Base-by-base conservation (phyloP, 2,888 invertebrate genomes). In the Elegia similella region DNA sequence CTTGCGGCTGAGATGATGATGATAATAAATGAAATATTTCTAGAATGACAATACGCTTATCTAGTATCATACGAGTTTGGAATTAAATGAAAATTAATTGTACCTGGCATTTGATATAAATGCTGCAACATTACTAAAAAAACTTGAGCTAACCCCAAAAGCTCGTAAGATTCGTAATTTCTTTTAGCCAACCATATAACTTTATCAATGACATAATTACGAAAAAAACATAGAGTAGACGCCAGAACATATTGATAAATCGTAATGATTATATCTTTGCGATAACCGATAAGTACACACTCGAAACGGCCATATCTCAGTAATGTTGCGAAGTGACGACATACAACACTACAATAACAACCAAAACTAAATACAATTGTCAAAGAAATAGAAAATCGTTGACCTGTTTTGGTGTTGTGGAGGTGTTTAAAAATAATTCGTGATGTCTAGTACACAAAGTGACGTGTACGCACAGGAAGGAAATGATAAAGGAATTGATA, bases 221-320 rank as follows among this genome's bases (percentile, higher is more conserved):
- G 16, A 47, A 56, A 38, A 47, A 56, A 30, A 63, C 63, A 60
- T 56, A 62, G 61, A 63, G 68, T 65, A 65, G 67, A 70, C 67
- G 67, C 63, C 62, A 62, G 64, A 62, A 62, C 59, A 58, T 66
- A 50, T 50, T 66, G 75, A 78, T 75, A 76, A 69, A 58, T 68
- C 60, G 57, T 64, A 68, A 65, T 68, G 68, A 74, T 72, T 72
- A 56, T 78, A 78, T 76, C 74, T 66, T 58, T 71, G 66, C 71
- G 84, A 85, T 85, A 84, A 80, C 66, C 61, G 76, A 77, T 72
- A 77, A 75, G 68, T 64, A 62, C 47, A 59, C 71, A 73, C 69
- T 67, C 72, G 75, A 67, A 66, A 63, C 66, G 78, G 23, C 2
- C 23, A 80, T 83, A 82, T 72, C 71, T 65, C 75, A 79, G 76